Conservation (phyloP, 2,797 vertebrate genomes). For the Helostoma temminkii region DNA sequence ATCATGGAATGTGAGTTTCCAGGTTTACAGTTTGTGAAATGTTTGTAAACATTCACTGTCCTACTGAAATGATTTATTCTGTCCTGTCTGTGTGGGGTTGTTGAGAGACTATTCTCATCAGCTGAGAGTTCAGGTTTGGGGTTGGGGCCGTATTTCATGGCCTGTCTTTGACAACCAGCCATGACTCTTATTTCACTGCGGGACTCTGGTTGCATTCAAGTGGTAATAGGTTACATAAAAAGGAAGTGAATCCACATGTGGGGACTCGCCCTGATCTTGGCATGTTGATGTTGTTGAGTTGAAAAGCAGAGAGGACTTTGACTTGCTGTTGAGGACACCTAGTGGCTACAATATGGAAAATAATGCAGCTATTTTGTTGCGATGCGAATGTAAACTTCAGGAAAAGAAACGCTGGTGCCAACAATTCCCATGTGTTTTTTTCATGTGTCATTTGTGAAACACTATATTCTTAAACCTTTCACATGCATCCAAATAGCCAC, state of each 20-base stretch:
- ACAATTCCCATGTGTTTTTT: slow-evolving; percentile 8
- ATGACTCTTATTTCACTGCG: slow-evolving; percentile 69
- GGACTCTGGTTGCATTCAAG: slow-evolving; percentile 79
- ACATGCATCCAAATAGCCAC: neutral
- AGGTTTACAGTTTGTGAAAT: slow-evolving; percentile 10
- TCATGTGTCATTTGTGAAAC: slow-evolving; percentile 20
- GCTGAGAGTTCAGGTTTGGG: slow-evolving; percentile 58
- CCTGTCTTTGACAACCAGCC: slow-evolving; percentile 55
- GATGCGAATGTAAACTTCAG: slow-evolving; percentile 1
- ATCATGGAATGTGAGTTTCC: slow-evolving; percentile 23
- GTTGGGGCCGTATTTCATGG: slow-evolving; percentile 49
- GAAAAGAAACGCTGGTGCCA: slow-evolving; percentile 5
- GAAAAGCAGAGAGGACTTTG: neutral
- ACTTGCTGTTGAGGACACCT: slow-evolving; percentile 67
- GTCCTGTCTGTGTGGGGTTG: neutral
- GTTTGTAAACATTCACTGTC: slow-evolving; percentile 44
- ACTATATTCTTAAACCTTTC: neutral
- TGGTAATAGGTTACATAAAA: slow-evolving; percentile 82
- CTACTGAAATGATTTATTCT: slow-evolving; percentile 11
- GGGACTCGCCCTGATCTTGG: slow-evolving; percentile 73
- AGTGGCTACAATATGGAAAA: slow-evolving; percentile 51
- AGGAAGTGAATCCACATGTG: slow-evolving; percentile 80
- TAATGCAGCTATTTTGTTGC: neutral
- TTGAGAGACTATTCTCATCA: slow-evolving; percentile 28
- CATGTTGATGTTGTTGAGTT: slow-evolving; percentile 36